Conservation (phyloP, 2,888 invertebrate species). For the Tiliacea aurago region DNA sequence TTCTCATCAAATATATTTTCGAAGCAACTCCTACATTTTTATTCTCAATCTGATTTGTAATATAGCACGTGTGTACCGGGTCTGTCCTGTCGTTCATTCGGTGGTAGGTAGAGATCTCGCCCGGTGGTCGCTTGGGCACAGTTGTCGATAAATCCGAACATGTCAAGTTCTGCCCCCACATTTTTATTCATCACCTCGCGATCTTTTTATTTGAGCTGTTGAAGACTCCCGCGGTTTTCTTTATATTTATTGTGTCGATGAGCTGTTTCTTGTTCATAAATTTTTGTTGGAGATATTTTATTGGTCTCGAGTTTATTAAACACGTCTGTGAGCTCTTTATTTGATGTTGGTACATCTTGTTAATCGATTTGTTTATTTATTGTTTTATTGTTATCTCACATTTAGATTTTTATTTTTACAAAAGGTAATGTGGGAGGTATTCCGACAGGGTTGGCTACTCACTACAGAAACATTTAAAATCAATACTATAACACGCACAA, state of each 20-base stretch:
- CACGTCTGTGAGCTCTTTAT: constrained; percentile 38
- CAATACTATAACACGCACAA: constrained; percentile 5
- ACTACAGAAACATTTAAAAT: neutral
- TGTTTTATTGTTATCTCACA: constrained; percentile 13
- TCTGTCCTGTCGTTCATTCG: constrained; percentile 11
- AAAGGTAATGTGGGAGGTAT: neutral
- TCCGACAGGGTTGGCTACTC: neutral
- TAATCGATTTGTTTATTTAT: constrained; percentile 39
- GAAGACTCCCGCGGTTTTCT: constrained; percentile 53
- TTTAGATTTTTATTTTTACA: neutral
- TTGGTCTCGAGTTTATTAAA: constrained; percentile 47
- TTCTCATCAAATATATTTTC: neutral
- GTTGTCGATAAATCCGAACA: constrained; percentile 52
- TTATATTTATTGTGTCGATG: constrained; percentile 56
- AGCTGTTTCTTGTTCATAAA: constrained; percentile 49
- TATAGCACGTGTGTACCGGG: constrained; percentile 4
- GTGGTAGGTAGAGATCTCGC: constrained; percentile 56
- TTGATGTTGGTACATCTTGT: constrained; percentile 41
- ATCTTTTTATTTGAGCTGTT: constrained; percentile 59
- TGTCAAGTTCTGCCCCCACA: constrained; percentile 63
- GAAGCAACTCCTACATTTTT: constrained; percentile 3
- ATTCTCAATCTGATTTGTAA: constrained; percentile 6
- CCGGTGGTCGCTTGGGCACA: constrained; percentile 71
- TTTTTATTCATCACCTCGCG: constrained; percentile 63
- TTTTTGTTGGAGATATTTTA: constrained; percentile 44